These are phyloP conservation scores for Scaptomyza tumidula DNA, from an alignment of 2,888 invertebrate species.

Conservation along the genomic window DNA sequence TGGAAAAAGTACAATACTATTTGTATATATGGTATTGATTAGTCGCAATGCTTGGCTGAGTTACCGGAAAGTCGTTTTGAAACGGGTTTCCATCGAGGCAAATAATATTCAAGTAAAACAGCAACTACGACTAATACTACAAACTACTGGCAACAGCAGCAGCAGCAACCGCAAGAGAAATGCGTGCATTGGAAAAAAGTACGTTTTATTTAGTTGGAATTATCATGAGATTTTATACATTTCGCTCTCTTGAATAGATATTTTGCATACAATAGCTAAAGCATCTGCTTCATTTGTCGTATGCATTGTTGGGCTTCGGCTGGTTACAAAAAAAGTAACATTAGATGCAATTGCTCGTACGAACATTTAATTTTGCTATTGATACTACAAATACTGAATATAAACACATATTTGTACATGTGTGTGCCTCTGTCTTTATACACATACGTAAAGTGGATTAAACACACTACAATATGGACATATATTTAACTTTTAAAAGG, in stretches of 20 bases:
- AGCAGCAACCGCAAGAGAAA: neutral
- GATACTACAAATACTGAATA: neutral
- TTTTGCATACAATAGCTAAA: constrained; percentile 4
- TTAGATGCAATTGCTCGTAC: neutral
- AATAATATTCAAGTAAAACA: constrained; percentile 10
- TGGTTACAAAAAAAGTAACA: neutral
- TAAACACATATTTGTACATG: too few relatives aligned
- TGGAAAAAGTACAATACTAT: neutral
- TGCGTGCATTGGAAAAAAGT: constrained; percentile 1
- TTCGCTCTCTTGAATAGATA: neutral
- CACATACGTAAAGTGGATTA: neutral
- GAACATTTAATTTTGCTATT: neutral
- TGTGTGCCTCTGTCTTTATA: neutral
- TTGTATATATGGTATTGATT: neutral
- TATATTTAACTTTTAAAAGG: neutral
- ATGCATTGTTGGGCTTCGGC: neutral
- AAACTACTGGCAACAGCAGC: neutral
- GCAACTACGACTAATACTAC: neutral
- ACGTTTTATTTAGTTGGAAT: neutral
- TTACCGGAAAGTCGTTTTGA: constrained; percentile 4
- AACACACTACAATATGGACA: neutral
- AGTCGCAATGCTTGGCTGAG: constrained; percentile 1
- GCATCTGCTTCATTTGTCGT: neutral
- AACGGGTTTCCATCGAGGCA: constrained; percentile 20
- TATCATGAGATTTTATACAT: constrained; percentile 7